These are phyloP conservation scores for Sipha flava DNA, from an alignment of 1,140 invertebrate genomes.

Conservation along the genomic window DNA sequence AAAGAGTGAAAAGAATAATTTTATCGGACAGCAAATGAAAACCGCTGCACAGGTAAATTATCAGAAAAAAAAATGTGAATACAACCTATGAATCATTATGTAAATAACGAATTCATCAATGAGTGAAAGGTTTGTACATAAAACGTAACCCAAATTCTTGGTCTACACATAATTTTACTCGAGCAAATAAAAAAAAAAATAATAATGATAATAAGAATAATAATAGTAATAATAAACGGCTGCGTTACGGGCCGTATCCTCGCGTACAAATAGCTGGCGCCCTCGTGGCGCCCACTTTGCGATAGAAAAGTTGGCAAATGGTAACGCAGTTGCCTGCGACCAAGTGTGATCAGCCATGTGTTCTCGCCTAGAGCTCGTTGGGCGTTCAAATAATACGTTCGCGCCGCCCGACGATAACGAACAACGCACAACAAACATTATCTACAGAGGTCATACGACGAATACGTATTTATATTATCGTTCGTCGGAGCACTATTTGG, in stretches of 20 bases:
- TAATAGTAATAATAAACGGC: not conserved
- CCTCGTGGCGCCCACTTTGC: constrained; percentile 1
- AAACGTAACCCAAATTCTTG: constrained; percentile 1
- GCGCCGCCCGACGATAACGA: not conserved
- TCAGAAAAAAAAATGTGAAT: not conserved
- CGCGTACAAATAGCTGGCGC: not conserved
- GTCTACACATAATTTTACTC: not conserved
- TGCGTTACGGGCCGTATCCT: not conserved
- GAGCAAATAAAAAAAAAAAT: constrained; percentile 4
- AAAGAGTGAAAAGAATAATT: not conserved
- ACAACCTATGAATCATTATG: constrained; percentile 1
- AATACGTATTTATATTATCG: not conserved
- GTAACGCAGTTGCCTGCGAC: not conserved
- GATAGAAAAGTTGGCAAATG: not conserved
- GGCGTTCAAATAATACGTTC: not conserved
- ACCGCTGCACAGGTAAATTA: not conserved
- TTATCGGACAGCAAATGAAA: not conserved
- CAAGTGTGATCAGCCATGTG: not conserved
- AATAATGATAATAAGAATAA: not conserved
- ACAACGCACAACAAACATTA: not conserved
- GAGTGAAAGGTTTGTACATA: not conserved
- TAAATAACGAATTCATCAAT: constrained; percentile 13
- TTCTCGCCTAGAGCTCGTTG: not conserved
- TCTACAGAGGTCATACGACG: not conserved
- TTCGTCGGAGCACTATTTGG: not conserved